phyloP scores from a whole-genome alignment of 2,113 vertebrate species.

The Microcebus ravelobensis region DNA sequence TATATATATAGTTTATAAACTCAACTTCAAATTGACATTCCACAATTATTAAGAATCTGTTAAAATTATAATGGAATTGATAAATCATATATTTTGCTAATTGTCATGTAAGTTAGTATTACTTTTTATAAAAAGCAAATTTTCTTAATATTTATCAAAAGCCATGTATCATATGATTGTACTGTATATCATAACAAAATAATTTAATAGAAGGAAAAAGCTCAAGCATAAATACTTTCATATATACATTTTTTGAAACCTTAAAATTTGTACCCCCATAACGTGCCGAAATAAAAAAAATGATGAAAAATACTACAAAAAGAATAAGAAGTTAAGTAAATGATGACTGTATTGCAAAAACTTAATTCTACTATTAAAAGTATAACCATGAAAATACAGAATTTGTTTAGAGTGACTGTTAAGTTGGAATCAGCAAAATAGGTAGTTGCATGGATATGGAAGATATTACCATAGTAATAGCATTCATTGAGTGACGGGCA shows the following conservation, averaged over 20 bases:
- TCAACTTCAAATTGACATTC: neutral
- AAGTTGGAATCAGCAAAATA: neutral
- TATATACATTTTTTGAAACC: neutral
- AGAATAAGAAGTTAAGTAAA: neutral
- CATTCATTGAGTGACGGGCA: too few relatives aligned
- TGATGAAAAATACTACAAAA: neutral
- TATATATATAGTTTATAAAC: neutral
- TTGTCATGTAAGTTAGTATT: neutral
- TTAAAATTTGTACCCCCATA: too few relatives aligned
- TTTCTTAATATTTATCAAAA: neutral
- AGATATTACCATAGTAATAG: neutral
- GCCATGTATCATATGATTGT: neutral
- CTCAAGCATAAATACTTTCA: neutral
- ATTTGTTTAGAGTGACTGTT: neutral
- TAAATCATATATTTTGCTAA: neutral
- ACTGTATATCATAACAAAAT: neutral
- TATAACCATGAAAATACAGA: neutral
- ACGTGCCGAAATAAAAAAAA: neutral
- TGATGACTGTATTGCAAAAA: neutral
- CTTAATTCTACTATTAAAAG: neutral
- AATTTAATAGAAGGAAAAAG: neutral
- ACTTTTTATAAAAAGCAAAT: neutral
- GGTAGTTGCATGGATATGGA: neutral
- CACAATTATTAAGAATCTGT: neutral
- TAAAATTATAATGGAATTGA: neutral